phyloP scores from a whole-genome alignment of 2,113 vertebrate genomes.

The Corydoras sp. region DNA sequence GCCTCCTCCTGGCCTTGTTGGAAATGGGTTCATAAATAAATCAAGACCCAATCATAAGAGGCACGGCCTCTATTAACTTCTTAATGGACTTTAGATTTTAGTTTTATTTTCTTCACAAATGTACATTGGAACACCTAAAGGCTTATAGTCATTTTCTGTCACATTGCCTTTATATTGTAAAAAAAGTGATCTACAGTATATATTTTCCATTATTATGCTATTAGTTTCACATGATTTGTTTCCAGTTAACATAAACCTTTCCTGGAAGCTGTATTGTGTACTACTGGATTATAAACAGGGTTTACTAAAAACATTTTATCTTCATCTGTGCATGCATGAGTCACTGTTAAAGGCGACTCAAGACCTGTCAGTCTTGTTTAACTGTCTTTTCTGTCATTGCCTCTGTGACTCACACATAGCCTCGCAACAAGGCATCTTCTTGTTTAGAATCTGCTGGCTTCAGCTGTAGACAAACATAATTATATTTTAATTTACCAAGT shows the following conservation, averaged over 20 bases:
- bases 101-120: constrained; percentile 15
- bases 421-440: background rate
- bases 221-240: background rate
- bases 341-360: constrained; percentile 35
- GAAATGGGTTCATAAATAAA: constrained; percentile 18
- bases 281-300: background rate
- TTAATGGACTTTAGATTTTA: constrained; percentile 6
- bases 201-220: background rate
- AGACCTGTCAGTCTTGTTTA: constrained; percentile 25
- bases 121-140: background rate
- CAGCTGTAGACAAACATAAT: background rate
- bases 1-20: constrained; percentile 1
- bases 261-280: no score
- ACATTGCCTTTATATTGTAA: no score
- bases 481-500: no score
- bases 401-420: constrained; percentile 42
- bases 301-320: constrained; percentile 9
- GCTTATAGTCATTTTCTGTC: background rate
- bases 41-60: constrained; percentile 10
- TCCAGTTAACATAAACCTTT: no score
- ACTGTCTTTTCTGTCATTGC: constrained; percentile 35
- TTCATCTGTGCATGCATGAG: constrained; percentile 29
- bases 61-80: constrained; percentile 26
- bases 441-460: constrained; percentile 1
- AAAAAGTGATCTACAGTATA: no score